Conservation (phyloP, 2,888 invertebrate genomes). For the Hypomecis punctinalis region DNA sequence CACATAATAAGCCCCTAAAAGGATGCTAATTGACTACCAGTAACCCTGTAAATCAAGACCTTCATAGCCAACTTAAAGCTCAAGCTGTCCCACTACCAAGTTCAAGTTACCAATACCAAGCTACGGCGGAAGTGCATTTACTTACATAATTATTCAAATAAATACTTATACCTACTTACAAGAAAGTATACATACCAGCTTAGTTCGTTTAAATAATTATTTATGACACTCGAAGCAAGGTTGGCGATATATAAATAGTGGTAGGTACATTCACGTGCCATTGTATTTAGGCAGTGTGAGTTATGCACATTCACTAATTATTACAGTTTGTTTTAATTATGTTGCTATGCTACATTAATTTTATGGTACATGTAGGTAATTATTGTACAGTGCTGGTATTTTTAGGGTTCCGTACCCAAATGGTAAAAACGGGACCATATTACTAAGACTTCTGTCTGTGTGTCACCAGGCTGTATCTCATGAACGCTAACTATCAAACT, state of each 20-base stretch:
- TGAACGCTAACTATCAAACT: too few species aligned
- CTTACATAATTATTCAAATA: constrained; percentile 15
- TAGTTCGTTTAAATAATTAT: constrained; percentile 35
- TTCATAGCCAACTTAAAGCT: too few species aligned
- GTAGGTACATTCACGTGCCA: constrained; percentile 47
- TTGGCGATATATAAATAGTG: constrained; percentile 44
- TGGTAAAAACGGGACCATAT: too few species aligned
- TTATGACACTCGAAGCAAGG: constrained; percentile 52
- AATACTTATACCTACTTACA: constrained; percentile 23
- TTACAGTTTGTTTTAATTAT: constrained; percentile 21
- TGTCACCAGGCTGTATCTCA: too few species aligned
- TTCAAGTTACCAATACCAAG: background rate
- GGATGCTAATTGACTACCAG: too few species aligned
- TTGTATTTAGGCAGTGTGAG: constrained; percentile 39
- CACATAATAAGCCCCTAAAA: too few species aligned
- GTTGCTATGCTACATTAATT: constrained; percentile 11
- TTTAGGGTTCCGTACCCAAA: too few species aligned
- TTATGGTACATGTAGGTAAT: background rate
- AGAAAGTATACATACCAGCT: constrained; percentile 34
- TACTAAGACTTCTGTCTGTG: too few species aligned
- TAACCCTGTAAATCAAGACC: too few species aligned
- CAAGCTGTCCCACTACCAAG: background rate
- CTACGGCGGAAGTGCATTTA: constrained; percentile 17
- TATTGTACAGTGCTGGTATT: too few species aligned
- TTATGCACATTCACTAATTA: constrained; percentile 45